Conservation (phyloP, 23 tunicate genomes). For the Styela plicata region DNA sequence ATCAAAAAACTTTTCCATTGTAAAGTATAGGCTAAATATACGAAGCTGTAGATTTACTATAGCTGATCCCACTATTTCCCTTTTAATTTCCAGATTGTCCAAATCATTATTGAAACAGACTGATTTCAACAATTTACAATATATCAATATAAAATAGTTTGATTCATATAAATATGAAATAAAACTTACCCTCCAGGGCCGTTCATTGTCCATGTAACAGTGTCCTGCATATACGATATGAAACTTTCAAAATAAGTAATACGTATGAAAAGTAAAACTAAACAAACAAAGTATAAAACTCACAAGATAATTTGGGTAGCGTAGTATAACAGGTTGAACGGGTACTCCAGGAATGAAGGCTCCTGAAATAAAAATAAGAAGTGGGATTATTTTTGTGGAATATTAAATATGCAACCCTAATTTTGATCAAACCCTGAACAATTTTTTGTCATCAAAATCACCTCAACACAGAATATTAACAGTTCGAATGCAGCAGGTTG, state of each 20-base stretch:
- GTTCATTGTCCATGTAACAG: conserved; percentile 71
- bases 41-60: too few species aligned
- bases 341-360: conserved; percentile 87
- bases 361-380: conserved; percentile 24
- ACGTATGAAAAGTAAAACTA: not conserved
- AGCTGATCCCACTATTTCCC: too few species aligned
- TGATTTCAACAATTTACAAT: not conserved
- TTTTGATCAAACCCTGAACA: too few species aligned
- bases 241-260: too few species aligned
- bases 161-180: not conserved
- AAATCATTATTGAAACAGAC: not conserved
- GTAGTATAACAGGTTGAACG: conserved; percentile 70
- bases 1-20: too few species aligned
- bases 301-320: conserved; percentile 49
- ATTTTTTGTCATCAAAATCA: too few species aligned
- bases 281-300: not conserved
- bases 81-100: too few species aligned
- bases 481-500: too few species aligned
- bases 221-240: too few species aligned
- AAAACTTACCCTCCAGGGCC: conserved; percentile 55
- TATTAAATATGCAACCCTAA: too few species aligned
- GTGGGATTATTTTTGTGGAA: not conserved
- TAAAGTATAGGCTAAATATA: too few species aligned
- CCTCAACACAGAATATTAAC: too few species aligned
- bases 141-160: not conserved